phyloP scores from a whole-genome alignment of 2,888 invertebrate species.

The Amiota communis region DNA sequence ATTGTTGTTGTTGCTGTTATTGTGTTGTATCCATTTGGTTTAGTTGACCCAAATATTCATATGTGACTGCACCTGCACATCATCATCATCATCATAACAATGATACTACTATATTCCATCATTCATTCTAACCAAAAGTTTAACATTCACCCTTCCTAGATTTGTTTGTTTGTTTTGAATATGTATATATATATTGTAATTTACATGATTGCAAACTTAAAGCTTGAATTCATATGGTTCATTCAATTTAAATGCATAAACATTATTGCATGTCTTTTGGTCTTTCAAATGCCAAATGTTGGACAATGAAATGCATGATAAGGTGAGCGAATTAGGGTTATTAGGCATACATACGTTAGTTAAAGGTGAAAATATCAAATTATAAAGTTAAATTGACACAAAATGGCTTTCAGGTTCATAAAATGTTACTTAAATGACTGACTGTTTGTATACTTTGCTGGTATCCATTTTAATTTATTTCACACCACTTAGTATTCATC shows the following conservation, averaged over 20 bases:
- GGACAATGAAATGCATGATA: neutral
- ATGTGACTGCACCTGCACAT: conserved; percentile 13
- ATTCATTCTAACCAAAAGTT: no score
- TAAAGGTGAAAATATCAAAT: neutral
- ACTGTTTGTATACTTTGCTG: no score
- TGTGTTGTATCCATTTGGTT: conserved; percentile 2
- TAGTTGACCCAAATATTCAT: conserved; percentile 8
- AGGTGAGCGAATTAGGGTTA: neutral
- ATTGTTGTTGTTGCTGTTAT: no score
- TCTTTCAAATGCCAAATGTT: neutral
- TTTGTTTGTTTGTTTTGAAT: no score
- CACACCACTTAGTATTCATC: no score
- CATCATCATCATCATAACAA: neutral
- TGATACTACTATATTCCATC: no score
- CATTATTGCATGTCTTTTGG: conserved; percentile 9
- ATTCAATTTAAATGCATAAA: conserved; percentile 13
- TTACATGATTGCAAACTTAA: neutral
- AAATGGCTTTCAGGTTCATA: neutral
- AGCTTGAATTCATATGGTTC: neutral
- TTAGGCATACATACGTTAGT: neutral
- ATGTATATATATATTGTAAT: neutral
- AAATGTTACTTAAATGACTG: no score
- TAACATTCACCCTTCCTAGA: no score
- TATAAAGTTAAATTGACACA: neutral
- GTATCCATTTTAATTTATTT: no score